phyloP scores from a whole-genome alignment of 2,797 vertebrate species.

The Sebastes trivittatus region DNA sequence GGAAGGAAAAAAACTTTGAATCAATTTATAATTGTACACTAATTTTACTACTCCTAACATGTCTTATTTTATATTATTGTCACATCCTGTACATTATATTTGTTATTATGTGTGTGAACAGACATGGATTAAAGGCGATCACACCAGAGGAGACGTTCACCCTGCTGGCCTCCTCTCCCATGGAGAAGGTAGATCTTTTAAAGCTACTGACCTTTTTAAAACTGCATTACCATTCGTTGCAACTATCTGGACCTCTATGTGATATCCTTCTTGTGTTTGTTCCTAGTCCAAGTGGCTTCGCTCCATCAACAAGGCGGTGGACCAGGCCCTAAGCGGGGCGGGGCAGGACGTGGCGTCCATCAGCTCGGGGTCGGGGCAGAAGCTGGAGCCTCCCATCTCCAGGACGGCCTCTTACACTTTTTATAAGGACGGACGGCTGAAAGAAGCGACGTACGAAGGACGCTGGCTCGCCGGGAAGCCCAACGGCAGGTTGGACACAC shows the following conservation, averaged over 20 bases:
- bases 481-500: slow-evolving; percentile 88
- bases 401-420: slow-evolving; percentile 94
- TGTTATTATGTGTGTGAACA: slow-evolving; percentile 52
- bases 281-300: slow-evolving; percentile 94
- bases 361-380: slow-evolving; percentile 74
- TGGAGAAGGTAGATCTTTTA: slow-evolving; percentile 88
- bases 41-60: background rate
- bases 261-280: fast-evolving
- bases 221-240: background rate
- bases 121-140: slow-evolving; percentile 92
- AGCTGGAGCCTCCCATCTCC: slow-evolving; percentile 90
- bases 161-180: slow-evolving; percentile 89
- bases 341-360: slow-evolving; percentile 72
- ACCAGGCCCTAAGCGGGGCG: slow-evolving; percentile 87
- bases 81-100: background rate
- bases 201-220: background rate
- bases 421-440: slow-evolving; percentile 94
- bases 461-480: slow-evolving; percentile 94
- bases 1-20: too few species aligned
- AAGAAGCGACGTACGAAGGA: slow-evolving; percentile 91
- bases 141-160: slow-evolving; percentile 95
- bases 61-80: background rate
- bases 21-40: too few species aligned
- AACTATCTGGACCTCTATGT: background rate
- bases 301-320: slow-evolving; percentile 94